Evolutionary conservation across 2,888 invertebrate genomes (phyloP).

Genomic region (Scelioninae gen. 2): DNA sequence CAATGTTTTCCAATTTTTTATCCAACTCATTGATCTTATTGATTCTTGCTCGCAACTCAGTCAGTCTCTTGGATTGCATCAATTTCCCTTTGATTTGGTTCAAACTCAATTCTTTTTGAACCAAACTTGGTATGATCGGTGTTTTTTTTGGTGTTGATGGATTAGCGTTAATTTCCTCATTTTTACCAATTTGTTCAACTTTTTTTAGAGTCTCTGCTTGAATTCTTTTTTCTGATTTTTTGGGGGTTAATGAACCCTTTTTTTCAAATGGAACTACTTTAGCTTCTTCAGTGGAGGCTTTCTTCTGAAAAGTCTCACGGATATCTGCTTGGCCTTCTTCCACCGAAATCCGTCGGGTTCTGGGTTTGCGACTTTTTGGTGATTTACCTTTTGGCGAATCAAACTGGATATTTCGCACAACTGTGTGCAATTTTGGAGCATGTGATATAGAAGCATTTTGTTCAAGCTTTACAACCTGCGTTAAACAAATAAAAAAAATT

Average conservation of each 20-base stretch:
- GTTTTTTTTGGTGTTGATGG: conserved; percentile 73
- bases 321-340: conserved; percentile 70
- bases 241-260: conserved; percentile 70
- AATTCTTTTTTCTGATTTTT: conserved; percentile 59
- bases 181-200: conserved; percentile 54
- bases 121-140: conserved; percentile 75
- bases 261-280: conserved; percentile 70
- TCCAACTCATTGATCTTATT: conserved; percentile 81
- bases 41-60: conserved; percentile 83
- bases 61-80: conserved; percentile 81
- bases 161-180: conserved; percentile 46
- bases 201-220: conserved; percentile 62
- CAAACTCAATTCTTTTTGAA: conserved; percentile 80
- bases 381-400: conserved; percentile 63
- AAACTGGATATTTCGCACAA: conserved; percentile 66
- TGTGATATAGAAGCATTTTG: conserved; percentile 31
- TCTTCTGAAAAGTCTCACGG: conserved; percentile 70
- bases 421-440: conserved; percentile 59
- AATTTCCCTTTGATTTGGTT: conserved; percentile 82
- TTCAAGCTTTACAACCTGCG: conserved; percentile 12
- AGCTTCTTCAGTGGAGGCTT: conserved; percentile 39
- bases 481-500: no score
- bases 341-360: conserved; percentile 59
- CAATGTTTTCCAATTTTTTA: conserved; percentile 77
- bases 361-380: conserved; percentile 50